Conservation (phyloP, 2,888 invertebrate species). For the Tenthredo notha region DNA sequence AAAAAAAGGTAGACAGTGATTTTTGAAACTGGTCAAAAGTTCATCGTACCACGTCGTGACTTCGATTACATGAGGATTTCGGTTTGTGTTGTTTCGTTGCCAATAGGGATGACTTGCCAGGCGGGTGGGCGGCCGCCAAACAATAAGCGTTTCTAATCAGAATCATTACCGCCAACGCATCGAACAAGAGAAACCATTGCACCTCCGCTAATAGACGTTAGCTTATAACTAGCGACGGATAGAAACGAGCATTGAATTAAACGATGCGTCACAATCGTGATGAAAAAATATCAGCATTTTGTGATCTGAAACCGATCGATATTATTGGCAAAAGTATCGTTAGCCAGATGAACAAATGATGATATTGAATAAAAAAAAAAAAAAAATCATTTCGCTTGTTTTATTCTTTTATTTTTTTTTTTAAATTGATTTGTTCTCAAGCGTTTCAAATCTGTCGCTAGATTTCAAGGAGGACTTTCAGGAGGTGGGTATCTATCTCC, state of each 20-base stretch:
- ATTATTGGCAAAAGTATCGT: not conserved
- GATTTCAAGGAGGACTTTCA: not conserved
- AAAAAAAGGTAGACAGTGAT: not conserved
- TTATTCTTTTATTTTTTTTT: not conserved
- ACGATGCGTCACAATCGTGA: not conserved
- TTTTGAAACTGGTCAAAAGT: not conserved
- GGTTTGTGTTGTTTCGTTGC: constrained; percentile 30
- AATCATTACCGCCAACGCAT: constrained; percentile 50
- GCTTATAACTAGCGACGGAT: constrained; percentile 17
- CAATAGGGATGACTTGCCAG: constrained; percentile 49
- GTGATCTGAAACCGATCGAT: not conserved
- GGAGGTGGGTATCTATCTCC: constrained; percentile 46
- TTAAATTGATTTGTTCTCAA: not conserved
- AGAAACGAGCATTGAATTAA: constrained; percentile 10
- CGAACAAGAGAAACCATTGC: constrained; percentile 44
- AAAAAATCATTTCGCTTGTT: not conserved
- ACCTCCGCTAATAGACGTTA: constrained; percentile 45
- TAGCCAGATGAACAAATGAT: not conserved
- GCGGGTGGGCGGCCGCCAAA: constrained; percentile 47
- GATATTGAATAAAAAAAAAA: not conserved
- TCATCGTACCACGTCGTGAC: constrained; percentile 1
- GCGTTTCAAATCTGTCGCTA: constrained; percentile 9
- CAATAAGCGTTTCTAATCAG: constrained; percentile 50
- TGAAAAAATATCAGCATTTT: not conserved
- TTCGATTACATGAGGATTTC: constrained; percentile 10